A percentile compares a stretch with the other conserved stretches of the same genome.
These are phyloP conservation scores for Ranitomeya imitator DNA, from an alignment of 2,113 vertebrate species.

Conservation along the genomic window DNA sequence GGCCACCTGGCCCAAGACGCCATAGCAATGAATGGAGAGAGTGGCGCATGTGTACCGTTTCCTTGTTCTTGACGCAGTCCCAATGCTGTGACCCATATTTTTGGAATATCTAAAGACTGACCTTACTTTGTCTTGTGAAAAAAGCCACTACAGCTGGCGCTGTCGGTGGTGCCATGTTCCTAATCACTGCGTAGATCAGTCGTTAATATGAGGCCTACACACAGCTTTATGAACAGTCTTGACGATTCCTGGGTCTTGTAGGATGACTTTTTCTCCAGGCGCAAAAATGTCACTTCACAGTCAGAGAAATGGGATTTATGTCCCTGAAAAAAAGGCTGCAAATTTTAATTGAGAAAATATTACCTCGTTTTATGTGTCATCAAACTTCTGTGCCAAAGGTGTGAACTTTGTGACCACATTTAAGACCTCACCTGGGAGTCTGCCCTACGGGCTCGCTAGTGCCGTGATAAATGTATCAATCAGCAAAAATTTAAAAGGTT, in stretches of 20 bases:
- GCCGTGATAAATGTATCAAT: neutral
- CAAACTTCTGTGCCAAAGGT: neutral
- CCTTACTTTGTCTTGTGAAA: too few species aligned
- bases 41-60: too few species aligned
- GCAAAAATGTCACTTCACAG: slow-evolving; percentile 1
- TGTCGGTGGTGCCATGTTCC: neutral
- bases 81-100: too few species aligned
- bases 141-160: neutral
- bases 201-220: neutral
- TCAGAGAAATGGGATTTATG: slow-evolving; percentile 9
- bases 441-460: too few species aligned
- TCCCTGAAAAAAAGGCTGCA: neutral
- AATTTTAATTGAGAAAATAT: slow-evolving; percentile 38
- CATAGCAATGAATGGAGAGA: too few species aligned
- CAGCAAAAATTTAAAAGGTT: neutral
- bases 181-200: neutral
- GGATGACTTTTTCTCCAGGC: neutral
- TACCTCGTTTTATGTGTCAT: slow-evolving; percentile 34
- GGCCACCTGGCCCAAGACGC: too few species aligned
- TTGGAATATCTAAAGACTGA: too few species aligned
- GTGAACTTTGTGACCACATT: slow-evolving; percentile 2
- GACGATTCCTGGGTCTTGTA: neutral
- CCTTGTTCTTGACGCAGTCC: too few species aligned
- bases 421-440: neutral
- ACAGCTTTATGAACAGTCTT: neutral